Base-by-base conservation (phyloP, 2,888 invertebrate genomes). In the Mechanitis messenoides region DNA sequence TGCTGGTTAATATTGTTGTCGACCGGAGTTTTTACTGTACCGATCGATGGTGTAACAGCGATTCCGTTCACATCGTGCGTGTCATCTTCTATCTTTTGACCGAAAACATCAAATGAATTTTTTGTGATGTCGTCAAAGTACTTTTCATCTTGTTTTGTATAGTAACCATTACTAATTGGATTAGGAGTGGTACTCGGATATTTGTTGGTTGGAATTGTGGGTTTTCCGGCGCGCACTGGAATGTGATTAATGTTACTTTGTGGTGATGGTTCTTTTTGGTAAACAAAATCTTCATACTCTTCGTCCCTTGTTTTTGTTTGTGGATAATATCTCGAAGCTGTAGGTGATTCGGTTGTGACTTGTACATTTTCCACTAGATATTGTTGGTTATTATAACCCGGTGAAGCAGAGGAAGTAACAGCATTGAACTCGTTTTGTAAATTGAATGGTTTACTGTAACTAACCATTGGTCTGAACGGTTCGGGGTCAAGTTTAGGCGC, bases 61-160 rank as follows among this genome's bases (percentile, higher is more conserved):
- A 89, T 72, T 70, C 92, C 85, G 72, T 86, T 81, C 0, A 92
- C 72, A 69, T 88, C 85, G 63, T 83, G 88, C 38, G 84, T 88
- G 31, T 87, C 90, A 72, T 84, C 86, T 74, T 84, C 91, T 60
- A 94, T 78, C 79, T 93, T 95, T 80, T 93, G 93, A 1, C 94
- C 95, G 74, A 94, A 95, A 69, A 93, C 92, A 38, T 93, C 94
- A 73, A 94, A 94, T 61, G 94, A 94, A 72, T 94, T 93, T 76
- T 93, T 93, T 3, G 94, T 94, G 60, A 93, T 93, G 72, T 94
- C 94, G 72, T 94, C 94, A 65, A 94, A 87, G 66, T 92, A 91
- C 61, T 92, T 91, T 73, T 93, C 91, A 75, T 92, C 91, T 67
- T 93, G 94, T 75, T 93, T 92, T 12, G 94, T 93, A 80, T 94